phyloP scores from a whole-genome alignment of 2,113 vertebrate genomes.

The Platysternon megacephalum region DNA sequence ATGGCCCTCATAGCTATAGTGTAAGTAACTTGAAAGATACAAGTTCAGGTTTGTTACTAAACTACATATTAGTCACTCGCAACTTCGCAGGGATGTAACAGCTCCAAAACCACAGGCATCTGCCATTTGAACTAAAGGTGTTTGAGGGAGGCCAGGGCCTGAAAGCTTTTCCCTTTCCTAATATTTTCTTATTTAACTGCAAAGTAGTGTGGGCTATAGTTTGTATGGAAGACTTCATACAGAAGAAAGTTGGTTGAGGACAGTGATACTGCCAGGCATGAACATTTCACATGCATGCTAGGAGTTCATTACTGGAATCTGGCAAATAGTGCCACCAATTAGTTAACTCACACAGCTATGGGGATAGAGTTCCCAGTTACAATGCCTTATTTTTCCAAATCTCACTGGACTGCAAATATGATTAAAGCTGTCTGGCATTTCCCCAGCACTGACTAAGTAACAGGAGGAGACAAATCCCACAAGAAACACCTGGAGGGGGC shows the following conservation, averaged over 20 bases:
- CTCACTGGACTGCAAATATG: neutral
- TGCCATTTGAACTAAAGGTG: neutral
- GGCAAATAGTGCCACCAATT: neutral
- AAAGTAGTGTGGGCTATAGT: neutral
- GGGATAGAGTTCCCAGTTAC: neutral
- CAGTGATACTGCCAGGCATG: slow-evolving; percentile 38
- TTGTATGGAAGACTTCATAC: slow-evolving; percentile 38
- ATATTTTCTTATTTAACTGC: neutral
- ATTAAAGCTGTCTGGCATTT: neutral
- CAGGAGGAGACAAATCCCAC: neutral
- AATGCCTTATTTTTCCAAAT: neutral
- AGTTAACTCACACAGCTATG: neutral
- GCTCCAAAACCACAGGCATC: neutral
- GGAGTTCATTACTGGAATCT: accelerated
- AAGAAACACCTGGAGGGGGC: neutral
- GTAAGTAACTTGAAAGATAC: neutral
- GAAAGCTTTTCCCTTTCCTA: neutral
- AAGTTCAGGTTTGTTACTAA: neutral
- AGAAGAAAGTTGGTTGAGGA: slow-evolving; percentile 32
- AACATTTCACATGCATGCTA: neutral
- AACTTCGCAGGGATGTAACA: neutral
- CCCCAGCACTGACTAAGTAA: neutral
- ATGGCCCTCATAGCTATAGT: no score
- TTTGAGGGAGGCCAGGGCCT: neutral
- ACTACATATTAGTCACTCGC: neutral